These are phyloP conservation scores for Heptranchias perlo DNA, from an alignment of 2,113 vertebrate species.

Conservation along the genomic window DNA sequence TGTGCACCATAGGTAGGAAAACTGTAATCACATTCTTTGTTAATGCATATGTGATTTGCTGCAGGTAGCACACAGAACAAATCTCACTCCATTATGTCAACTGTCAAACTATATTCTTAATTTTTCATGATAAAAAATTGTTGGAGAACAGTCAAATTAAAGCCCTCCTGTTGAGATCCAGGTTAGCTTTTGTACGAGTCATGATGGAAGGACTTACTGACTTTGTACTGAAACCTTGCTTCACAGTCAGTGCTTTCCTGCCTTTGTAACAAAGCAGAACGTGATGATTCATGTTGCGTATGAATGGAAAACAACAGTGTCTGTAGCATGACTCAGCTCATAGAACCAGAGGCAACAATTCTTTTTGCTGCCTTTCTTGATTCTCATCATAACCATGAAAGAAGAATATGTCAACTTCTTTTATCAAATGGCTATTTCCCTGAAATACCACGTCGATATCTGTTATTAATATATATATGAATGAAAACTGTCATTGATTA, in stretches of 20 bases:
- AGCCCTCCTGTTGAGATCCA: neutral
- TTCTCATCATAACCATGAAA: neutral
- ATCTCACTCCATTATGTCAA: neutral
- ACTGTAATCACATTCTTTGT: neutral
- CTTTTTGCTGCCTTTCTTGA: neutral
- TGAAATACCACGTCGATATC: neutral
- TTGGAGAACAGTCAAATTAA: conserved; percentile 1
- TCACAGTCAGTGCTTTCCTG: neutral
- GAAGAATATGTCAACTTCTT: neutral
- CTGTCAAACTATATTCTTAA: neutral
- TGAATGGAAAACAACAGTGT: neutral
- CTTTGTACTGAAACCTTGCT: neutral
- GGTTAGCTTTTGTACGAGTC: neutral
- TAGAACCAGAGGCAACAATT: neutral
- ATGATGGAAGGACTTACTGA: neutral
- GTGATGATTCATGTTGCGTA: neutral
- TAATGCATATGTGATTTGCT: neutral
- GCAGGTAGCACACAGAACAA: neutral
- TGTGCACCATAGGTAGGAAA: neutral
- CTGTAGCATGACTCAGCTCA: neutral
- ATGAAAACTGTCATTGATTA: no score
- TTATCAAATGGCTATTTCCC: neutral
- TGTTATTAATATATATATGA: no score
- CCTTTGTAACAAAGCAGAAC: neutral
- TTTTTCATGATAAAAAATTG: neutral